These are phyloP conservation scores for Sorex maritimensis DNA, from an alignment of 2,797 vertebrate species.

Conservation along the genomic window DNA sequence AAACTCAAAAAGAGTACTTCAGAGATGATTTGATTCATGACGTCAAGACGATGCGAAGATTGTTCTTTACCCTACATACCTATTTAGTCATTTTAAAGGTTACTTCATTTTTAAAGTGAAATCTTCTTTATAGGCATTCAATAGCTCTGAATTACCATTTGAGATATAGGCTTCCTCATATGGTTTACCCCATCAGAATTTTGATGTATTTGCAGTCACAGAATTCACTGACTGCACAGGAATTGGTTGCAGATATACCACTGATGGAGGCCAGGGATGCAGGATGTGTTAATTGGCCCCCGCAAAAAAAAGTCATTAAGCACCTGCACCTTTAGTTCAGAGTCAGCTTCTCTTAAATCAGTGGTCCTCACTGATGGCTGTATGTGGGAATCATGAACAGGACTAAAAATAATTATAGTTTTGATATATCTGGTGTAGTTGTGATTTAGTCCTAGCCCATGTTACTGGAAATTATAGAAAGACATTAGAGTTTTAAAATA, in stretches of 20 bases:
- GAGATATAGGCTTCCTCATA: not conserved
- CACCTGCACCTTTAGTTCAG: not conserved
- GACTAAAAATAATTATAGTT: too few species aligned
- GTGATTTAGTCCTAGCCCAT: too few species aligned
- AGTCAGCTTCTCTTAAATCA: not conserved
- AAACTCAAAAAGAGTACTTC: slow-evolving; percentile 7
- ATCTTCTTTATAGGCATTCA: not conserved
- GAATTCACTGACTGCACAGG: not conserved
- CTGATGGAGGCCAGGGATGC: not conserved
- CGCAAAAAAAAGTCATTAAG: not conserved
- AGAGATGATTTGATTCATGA: not conserved
- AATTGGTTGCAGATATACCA: not conserved
- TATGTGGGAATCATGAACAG: too few species aligned
- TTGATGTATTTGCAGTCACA: not conserved
- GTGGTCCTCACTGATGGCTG: too few species aligned
- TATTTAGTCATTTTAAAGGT: not conserved
- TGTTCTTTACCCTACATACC: not conserved
- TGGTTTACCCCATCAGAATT: slow-evolving; percentile 4
- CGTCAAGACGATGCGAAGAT: slow-evolving; percentile 14
- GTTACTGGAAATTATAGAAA: too few species aligned
- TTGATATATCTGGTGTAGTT: too few species aligned
- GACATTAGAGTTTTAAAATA: too few species aligned
- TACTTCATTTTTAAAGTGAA: slow-evolving; percentile 27
- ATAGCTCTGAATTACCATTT: not conserved
- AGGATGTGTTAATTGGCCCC: not conserved